A percentile compares a stretch with the other conserved stretches of the same genome.
phyloP scores from a whole-genome alignment of 2,888 invertebrate genomes.

The Melanotus villosus region DNA sequence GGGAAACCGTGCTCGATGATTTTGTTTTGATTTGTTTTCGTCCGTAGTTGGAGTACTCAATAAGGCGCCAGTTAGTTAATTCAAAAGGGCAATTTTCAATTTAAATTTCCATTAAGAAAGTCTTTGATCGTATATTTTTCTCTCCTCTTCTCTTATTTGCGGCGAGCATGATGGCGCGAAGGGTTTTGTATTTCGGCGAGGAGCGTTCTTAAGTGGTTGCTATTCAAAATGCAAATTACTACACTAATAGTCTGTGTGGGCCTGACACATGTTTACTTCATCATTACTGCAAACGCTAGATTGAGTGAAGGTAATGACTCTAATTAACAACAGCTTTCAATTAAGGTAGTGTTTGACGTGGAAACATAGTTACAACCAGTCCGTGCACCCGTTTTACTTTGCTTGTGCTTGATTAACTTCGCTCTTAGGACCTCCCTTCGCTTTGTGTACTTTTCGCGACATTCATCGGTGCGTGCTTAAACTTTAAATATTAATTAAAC shows the following conservation, averaged over 20 bases:
- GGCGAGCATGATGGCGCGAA: slow-evolving; percentile 12
- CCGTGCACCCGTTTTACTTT: slow-evolving; percentile 8
- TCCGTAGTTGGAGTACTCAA: slow-evolving; percentile 22
- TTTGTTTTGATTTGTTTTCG: slow-evolving; percentile 32
- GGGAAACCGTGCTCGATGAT: slow-evolving; percentile 24
- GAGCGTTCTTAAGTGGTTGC: slow-evolving; percentile 30
- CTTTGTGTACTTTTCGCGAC: neutral
- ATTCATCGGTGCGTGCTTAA: neutral
- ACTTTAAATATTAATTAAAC: slow-evolving; percentile 9
- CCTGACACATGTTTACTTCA: slow-evolving; percentile 49
- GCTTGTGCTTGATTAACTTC: slow-evolving; percentile 14
- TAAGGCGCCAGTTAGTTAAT: slow-evolving; percentile 39
- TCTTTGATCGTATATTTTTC: slow-evolving; percentile 39
- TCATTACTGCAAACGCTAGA: slow-evolving; percentile 47
- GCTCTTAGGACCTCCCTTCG: neutral
- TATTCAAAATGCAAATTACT: slow-evolving; percentile 51
- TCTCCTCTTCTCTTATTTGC: slow-evolving; percentile 25
- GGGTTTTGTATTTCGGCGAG: slow-evolving; percentile 31
- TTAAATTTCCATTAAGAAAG: slow-evolving; percentile 43
- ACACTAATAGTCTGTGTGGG: slow-evolving; percentile 50
- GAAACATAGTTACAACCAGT: slow-evolving; percentile 28
- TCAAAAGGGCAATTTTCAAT: slow-evolving; percentile 46
- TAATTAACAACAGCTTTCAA: slow-evolving; percentile 48
- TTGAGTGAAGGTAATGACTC: slow-evolving; percentile 46
- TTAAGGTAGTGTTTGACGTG: slow-evolving; percentile 44